These are phyloP conservation scores for Limonius californicus DNA, from an alignment of 1,140 invertebrate genomes.

Conservation along the genomic window DNA sequence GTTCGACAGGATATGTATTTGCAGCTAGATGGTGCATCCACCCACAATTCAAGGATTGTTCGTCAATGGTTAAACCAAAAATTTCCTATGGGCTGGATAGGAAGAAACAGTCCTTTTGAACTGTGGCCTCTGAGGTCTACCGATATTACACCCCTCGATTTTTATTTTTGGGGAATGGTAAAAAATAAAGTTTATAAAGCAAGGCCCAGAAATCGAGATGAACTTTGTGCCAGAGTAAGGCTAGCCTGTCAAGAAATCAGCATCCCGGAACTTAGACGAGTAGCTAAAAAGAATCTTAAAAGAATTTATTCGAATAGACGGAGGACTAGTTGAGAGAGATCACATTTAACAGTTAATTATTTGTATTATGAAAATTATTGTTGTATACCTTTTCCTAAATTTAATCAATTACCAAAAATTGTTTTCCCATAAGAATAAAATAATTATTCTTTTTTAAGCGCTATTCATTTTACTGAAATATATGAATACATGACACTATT, in stretches of 20 bases:
- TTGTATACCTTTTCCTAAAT: too few relatives aligned
- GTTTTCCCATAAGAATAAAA: too few relatives aligned
- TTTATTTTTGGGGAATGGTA: constrained; percentile 14
- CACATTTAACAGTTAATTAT: too few relatives aligned
- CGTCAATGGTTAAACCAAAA: constrained; percentile 18
- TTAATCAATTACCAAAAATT: too few relatives aligned
- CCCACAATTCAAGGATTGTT: constrained; percentile 19
- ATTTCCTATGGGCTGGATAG: constrained; percentile 18
- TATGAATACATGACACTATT: too few relatives aligned
- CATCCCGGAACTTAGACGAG: constrained; percentile 13
- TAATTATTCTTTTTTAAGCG: too few relatives aligned
- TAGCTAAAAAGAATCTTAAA: neutral
- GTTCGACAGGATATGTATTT: constrained; percentile 22
- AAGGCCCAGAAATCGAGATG: constrained; percentile 15
- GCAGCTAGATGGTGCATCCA: constrained; percentile 20
- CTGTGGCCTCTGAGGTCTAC: constrained; percentile 20
- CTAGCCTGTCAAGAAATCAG: constrained; percentile 19
- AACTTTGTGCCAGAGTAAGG: constrained; percentile 23
- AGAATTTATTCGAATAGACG: neutral
- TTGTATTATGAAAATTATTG: too few relatives aligned
- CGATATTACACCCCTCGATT: constrained; percentile 20
- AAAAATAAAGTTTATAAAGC: constrained; percentile 20
- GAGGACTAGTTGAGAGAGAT: too few relatives aligned
- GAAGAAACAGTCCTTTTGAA: constrained; percentile 22
- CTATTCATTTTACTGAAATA: too few relatives aligned